Evolutionary conservation across 2,113 vertebrate genomes (phyloP).

Genomic region (Neolamprologus falcicula): DNA sequence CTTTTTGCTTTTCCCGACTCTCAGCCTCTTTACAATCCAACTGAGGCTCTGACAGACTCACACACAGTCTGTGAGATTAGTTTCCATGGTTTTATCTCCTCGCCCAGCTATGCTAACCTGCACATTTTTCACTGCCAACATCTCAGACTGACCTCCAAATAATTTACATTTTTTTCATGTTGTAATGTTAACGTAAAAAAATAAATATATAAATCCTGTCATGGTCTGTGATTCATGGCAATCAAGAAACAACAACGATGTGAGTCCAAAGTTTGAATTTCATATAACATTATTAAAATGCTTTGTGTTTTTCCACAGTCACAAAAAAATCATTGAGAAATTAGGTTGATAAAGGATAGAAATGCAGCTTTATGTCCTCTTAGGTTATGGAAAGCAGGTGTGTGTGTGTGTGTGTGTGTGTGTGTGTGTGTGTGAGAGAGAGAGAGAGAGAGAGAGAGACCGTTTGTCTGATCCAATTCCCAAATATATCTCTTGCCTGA

Average conservation of each 20-base stretch:
- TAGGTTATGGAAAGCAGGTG: not conserved
- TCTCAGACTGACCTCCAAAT: not conserved
- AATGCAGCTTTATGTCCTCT: not conserved
- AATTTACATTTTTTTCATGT: not conserved
- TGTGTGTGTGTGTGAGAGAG: not conserved
- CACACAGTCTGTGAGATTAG: not conserved
- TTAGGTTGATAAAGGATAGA: not conserved
- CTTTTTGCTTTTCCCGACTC: not conserved
- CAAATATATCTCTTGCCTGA: not conserved
- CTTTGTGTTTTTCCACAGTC: not conserved
- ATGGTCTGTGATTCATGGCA: not conserved
- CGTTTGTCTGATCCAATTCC: conserved; percentile 2
- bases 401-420: not conserved
- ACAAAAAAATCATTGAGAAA: not conserved
- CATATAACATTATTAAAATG: not conserved
- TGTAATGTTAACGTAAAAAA: not conserved
- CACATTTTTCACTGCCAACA: not conserved
- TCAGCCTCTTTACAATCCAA: not conserved
- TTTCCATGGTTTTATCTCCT: not conserved
- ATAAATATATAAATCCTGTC: not conserved
- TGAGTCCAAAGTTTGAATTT: not conserved
- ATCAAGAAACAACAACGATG: not conserved
- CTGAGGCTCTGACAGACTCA: not conserved
- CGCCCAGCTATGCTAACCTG: not conserved
- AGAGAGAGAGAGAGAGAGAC: too few species aligned